These are phyloP conservation scores for Philaethria dido DNA, from an alignment of 2,888 invertebrate species.

Conservation along the genomic window DNA sequence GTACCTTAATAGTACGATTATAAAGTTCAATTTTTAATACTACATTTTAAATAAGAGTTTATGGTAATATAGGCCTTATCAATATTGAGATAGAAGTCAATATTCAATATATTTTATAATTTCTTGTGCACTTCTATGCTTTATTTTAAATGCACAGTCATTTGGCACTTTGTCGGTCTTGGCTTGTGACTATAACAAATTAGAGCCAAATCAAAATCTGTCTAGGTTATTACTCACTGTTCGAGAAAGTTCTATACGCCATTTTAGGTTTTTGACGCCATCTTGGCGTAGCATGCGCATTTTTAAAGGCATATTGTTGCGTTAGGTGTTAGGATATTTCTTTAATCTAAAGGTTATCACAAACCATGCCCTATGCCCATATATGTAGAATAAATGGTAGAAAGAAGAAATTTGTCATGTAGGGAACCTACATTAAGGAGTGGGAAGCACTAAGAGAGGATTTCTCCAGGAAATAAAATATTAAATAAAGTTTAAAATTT, in stretches of 20 bases:
- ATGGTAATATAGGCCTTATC: neutral
- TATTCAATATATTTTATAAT: neutral
- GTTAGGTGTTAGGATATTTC: too few species aligned
- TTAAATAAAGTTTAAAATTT: too few species aligned
- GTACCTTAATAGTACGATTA: neutral
- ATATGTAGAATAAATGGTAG: too few species aligned
- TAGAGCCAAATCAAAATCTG: slow-evolving; percentile 16
- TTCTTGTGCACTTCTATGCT: neutral
- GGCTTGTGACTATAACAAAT: neutral
- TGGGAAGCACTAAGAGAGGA: too few species aligned
- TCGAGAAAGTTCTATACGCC: neutral
- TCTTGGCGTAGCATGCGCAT: neutral
- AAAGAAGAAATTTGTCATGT: too few species aligned
- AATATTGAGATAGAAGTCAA: neutral
- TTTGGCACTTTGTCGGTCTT: slow-evolving; percentile 3
- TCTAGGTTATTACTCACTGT: slow-evolving; percentile 4
- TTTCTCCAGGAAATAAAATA: too few species aligned
- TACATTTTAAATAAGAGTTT: neutral
- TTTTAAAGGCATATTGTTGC: too few species aligned
- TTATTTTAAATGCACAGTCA: slow-evolving; percentile 1
- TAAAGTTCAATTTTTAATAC: neutral
- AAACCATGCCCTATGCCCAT: too few species aligned
- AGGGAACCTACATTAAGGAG: too few species aligned
- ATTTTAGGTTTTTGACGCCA: neutral
- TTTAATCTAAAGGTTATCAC: too few species aligned